Evolutionary conservation across 2,888 invertebrate genomes (phyloP).

Genomic region (Lepidonotus clava): DNA sequence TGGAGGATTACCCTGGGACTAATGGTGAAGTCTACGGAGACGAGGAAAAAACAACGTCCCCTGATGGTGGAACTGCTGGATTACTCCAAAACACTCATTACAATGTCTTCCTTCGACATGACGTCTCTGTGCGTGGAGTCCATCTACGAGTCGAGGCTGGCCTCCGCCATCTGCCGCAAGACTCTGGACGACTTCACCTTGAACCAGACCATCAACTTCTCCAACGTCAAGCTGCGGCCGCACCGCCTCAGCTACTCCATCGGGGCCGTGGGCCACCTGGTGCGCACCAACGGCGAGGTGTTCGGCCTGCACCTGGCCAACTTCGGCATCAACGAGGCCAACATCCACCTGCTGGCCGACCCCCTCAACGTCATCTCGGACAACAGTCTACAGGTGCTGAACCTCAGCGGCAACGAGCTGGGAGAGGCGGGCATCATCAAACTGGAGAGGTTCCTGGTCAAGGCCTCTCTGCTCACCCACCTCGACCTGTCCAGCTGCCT

Average conservation of each 20-base stretch:
- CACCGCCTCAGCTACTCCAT: conserved; percentile 59
- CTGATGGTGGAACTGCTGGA: conserved; percentile 59
- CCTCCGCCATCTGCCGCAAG: conserved; percentile 53
- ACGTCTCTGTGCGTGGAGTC: conserved; percentile 62
- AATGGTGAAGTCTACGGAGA: conserved; percentile 41
- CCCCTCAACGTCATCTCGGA: conserved; percentile 64
- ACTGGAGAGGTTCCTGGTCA: conserved; percentile 63
- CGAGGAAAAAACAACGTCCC: conserved; percentile 32
- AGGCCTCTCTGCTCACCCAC: conserved; percentile 63
- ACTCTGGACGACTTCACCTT: conserved; percentile 61
- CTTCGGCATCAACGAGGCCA: conserved; percentile 56
- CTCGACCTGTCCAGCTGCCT: conserved; percentile 62
- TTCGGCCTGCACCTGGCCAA: conserved; percentile 63
- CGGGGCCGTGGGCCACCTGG: conserved; percentile 62
- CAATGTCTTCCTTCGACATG: conserved; percentile 60
- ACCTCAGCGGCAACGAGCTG: conserved; percentile 62
- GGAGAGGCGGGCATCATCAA: conserved; percentile 58
- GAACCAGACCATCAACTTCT: conserved; percentile 62
- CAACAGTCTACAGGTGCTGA: conserved; percentile 64
- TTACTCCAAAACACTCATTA: conserved; percentile 43
- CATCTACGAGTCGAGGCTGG: conserved; percentile 62
- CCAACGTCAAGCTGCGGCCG: conserved; percentile 46
- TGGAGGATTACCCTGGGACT: conserved; percentile 63
- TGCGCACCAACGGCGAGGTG: conserved; percentile 58
- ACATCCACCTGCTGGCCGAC: conserved; percentile 60